phyloP scores from a whole-genome alignment of 2,888 invertebrate species.

The Gortyna flavago region DNA sequence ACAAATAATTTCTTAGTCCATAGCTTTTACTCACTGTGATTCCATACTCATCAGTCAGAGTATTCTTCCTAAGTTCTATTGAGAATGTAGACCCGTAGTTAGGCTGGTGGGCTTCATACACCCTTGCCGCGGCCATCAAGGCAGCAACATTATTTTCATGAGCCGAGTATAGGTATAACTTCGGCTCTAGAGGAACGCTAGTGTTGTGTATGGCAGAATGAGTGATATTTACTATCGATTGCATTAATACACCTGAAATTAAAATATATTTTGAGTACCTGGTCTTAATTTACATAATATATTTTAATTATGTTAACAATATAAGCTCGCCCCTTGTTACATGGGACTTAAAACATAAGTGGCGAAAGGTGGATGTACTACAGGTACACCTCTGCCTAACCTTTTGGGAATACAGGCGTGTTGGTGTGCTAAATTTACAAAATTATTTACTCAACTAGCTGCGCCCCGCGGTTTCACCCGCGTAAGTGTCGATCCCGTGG shows the following conservation, averaged over 20 bases:
- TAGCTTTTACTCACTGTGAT: constrained; percentile 81
- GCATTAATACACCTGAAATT: constrained; percentile 85
- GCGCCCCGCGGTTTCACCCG: too few relatives aligned
- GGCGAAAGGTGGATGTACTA: too few relatives aligned
- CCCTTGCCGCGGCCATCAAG: constrained; percentile 88
- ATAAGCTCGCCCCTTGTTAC: neutral
- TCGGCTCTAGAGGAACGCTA: constrained; percentile 80
- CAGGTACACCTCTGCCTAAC: too few relatives aligned
- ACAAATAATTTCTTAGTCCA: neutral
- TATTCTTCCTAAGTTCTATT: constrained; percentile 86
- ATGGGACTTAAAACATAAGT: too few relatives aligned
- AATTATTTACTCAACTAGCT: neutral
- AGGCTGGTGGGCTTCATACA: constrained; percentile 90
- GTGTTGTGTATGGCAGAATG: constrained; percentile 75
- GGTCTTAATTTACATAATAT: neutral
- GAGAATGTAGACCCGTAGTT: constrained; percentile 89
- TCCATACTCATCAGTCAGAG: constrained; percentile 76
- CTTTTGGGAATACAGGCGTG: too few relatives aligned
- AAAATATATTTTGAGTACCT: constrained; percentile 11
- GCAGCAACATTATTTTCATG: constrained; percentile 92
- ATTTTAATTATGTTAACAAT: neutral
- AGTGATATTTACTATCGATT: constrained; percentile 87
- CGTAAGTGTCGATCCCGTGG: too few relatives aligned
- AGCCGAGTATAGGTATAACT: constrained; percentile 89
- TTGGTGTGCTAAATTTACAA: neutral